Evolutionary conservation across 2,888 invertebrate genomes (phyloP), one percentile per base, ranked within the genome.

Genomic region (Tiliacea citrago): DNA sequence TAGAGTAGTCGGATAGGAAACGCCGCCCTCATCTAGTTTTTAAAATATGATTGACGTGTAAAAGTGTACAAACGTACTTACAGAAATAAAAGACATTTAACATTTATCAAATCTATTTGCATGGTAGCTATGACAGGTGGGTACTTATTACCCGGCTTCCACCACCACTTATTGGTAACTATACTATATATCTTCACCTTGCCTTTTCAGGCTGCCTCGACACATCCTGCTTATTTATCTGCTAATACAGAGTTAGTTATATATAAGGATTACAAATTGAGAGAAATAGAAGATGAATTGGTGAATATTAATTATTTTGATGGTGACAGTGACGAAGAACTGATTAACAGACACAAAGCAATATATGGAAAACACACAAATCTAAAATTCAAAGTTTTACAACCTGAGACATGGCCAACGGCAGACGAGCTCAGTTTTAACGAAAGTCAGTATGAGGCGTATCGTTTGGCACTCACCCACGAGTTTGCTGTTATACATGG

Each of bases 401-500:
- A 88, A 67, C 86, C 91, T n/a, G 83, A 86, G 7, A 91, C 92
- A 5, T 97, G 97, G 96, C 97, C 97, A 0, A 83, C 90, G 1
- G 88, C 91, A 69, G 86, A 92, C 35, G 86, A 94, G 53, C 84
- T 97, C 21, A 89, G 93, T 58, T 93, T 98, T 18, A 98, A 98
- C 91, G 92, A 95, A 42, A 97, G 97, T 75, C 98, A 98, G 90
- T 95, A 95, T 72, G 90, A 92, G 18, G 98, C 98, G 0, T 97
- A 97, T 86, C 95, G 97, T 83, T 94, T 97, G 24, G 98, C 98
- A 0, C 91, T 98, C 10, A 97, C 97, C 0, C 96, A 97, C 79
- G 97, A 98, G 90, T 97, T 98, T 84, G 97, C 97, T 1, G 96
- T 98, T 2, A 98, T 98, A 83, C 98, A 98, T 94, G 98, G 99